Evolutionary conservation across 2,888 invertebrate species (phyloP), one percentile per base, ranked within the genome.

Genomic region (Drosophila sordidapex): DNA sequence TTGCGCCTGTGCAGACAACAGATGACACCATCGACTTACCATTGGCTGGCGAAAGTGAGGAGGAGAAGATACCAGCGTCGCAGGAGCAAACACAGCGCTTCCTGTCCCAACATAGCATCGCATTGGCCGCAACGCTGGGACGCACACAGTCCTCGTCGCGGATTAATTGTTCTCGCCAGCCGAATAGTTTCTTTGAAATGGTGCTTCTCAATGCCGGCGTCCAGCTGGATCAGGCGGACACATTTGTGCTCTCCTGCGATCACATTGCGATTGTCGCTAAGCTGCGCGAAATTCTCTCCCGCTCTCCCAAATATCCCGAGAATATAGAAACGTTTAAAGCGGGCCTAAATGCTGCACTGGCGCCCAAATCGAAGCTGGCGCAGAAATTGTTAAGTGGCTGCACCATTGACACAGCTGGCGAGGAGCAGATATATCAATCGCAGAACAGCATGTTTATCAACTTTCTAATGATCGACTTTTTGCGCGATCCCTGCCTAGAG

Each of bases 401-500:
- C 61, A 91, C 90, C 2, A 93, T 93, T 4, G 91, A 87, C 46
- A 84, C 91, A 18, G 89, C 91, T 0, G 91, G 91, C 0, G 89
- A 83, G 70, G 92, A 72, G 69, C 94, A 63, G 52, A 80, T 82
- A 1, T 91, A 92, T 71, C 91, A 91, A 61, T 92, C 93, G 0
- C 94, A 94, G 83, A 95, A 95, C 71, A 95, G 95, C 90, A 93
- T 96, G 70, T 93, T 95, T 49, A 95, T 95, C 89, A 94, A 96
- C 82, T 93, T 96, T 53, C 91, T 96, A 4, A 95, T 94, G 92
- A 93, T 96, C 2, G 94, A 94, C 63, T 93, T 94, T 68, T 87
- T 96, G 33, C 96, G 96, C 87, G 93, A 94, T 57, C 94, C 94
- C 74, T 91, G 96, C 4, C 93, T 95, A 11, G 94, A 95, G 58